Evolutionary conservation across 2,797 vertebrate species (phyloP).

Genomic region (Salarias fasciatus): DNA sequence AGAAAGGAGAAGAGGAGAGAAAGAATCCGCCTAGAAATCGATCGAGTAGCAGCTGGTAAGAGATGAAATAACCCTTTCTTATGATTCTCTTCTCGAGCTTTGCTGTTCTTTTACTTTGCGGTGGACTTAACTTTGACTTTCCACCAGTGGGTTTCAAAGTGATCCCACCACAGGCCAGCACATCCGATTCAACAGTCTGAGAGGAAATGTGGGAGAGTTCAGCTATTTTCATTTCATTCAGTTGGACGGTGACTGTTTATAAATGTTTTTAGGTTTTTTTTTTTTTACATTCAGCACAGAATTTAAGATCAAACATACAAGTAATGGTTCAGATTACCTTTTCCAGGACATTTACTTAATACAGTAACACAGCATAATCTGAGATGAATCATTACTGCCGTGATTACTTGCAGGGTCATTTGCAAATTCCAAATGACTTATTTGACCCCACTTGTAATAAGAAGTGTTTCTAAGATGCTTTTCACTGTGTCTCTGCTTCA

Average conservation of each 20-base stretch:
- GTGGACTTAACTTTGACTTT: conserved; percentile 47
- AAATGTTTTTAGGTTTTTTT: no score
- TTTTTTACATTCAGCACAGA: background rate
- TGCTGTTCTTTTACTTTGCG: background rate
- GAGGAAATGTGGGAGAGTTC: conserved; percentile 40
- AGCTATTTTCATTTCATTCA: no score
- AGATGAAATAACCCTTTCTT: conserved; percentile 5
- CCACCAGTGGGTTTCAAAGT: conserved; percentile 53
- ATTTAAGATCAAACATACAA: no score
- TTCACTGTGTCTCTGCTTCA: conserved; percentile 53
- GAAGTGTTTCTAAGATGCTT: no score
- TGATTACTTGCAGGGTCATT: no score
- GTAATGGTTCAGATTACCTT: no score
- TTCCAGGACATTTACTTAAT: no score
- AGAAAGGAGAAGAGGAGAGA: background rate
- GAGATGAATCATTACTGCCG: no score
- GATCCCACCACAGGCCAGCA: conserved; percentile 47
- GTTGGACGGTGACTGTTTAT: background rate
- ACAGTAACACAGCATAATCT: no score
- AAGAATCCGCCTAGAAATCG: conserved; percentile 18
- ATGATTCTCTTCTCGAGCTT: background rate
- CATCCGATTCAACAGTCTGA: conserved; percentile 27
- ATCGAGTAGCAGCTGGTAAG: conserved; percentile 57
- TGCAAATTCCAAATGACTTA: no score
- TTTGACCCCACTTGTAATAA: no score